These are phyloP conservation scores for Artemisiospiza belli DNA, from an alignment of 2,113 vertebrate genomes.

Conservation along the genomic window DNA sequence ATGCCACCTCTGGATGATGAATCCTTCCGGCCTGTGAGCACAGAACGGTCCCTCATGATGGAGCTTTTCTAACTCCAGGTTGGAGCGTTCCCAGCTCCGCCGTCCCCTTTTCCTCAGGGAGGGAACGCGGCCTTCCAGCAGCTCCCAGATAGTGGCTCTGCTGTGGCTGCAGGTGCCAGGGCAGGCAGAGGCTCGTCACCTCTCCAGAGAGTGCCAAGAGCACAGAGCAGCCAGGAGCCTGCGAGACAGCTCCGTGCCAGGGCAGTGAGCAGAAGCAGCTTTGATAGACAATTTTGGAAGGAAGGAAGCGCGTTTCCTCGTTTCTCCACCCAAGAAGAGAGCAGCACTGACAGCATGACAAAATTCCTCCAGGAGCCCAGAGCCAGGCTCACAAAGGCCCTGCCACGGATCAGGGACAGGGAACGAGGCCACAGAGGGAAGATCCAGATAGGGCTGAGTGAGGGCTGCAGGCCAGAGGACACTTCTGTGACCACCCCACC, in stretches of 20 bases:
- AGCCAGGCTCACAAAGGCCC: background rate
- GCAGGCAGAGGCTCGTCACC: background rate
- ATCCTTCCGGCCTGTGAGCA: background rate
- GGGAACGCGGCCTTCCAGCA: background rate
- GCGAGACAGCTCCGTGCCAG: background rate
- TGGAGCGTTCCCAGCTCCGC: background rate
- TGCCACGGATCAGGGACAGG: accelerated
- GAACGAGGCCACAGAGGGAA: accelerated
- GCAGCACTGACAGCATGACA: background rate
- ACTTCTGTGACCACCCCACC: accelerated
- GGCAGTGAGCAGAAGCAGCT: background rate
- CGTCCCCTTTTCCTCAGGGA: background rate
- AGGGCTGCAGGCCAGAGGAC: accelerated
- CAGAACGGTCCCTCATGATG: conserved; percentile 8
- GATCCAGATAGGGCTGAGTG: accelerated
- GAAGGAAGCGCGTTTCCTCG: background rate
- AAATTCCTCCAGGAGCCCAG: background rate
- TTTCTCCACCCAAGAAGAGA: background rate
- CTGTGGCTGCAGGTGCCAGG: background rate
- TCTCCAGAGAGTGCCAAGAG: background rate
- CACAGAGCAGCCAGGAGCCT: background rate
- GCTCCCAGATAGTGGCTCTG: background rate
- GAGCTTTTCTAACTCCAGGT: background rate
- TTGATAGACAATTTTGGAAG: background rate
- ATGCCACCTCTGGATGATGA: conserved; percentile 38